Conservation (phyloP, 2,797 vertebrate species). For the Danio tinwini region DNA sequence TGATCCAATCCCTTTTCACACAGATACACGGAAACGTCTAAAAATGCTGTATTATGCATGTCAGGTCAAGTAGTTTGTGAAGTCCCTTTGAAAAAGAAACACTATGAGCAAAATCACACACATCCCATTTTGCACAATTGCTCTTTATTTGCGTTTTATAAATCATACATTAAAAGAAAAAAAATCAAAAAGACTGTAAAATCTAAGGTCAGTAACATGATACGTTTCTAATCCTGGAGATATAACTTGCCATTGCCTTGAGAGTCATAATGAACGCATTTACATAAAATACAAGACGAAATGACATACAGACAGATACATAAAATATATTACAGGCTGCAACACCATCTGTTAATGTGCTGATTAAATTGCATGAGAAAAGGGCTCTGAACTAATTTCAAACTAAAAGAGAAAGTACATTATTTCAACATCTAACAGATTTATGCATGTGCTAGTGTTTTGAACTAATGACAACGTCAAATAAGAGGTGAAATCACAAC, state of each 20-base stretch:
- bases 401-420: constrained; percentile 41
- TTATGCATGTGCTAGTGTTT: constrained; percentile 33
- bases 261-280: constrained; percentile 41
- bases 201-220: constrained; percentile 14
- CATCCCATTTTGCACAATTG: not conserved
- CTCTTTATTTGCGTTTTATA: not conserved
- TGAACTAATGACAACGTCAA: constrained; percentile 16
- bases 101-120: not conserved
- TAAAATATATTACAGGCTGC: constrained; percentile 44
- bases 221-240: constrained; percentile 23
- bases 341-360: constrained; percentile 31
- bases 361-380: constrained; percentile 50
- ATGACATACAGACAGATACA: constrained; percentile 24
- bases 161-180: not conserved
- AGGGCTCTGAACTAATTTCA: constrained; percentile 39
- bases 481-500: constrained; percentile 18
- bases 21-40: no score
- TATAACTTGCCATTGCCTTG: not conserved
- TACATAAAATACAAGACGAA: constrained; percentile 37
- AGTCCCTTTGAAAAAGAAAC: no score
- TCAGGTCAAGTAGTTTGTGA: no score
- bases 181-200: not conserved
- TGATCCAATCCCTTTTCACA: no score
- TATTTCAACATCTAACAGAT: constrained; percentile 46
- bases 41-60: no score